A percentile compares a stretch with the other conserved stretches of the same genome.
Evolutionary conservation across 2,888 invertebrate genomes (phyloP).

Genomic region (Leptodirus hochenwartii): DNA sequence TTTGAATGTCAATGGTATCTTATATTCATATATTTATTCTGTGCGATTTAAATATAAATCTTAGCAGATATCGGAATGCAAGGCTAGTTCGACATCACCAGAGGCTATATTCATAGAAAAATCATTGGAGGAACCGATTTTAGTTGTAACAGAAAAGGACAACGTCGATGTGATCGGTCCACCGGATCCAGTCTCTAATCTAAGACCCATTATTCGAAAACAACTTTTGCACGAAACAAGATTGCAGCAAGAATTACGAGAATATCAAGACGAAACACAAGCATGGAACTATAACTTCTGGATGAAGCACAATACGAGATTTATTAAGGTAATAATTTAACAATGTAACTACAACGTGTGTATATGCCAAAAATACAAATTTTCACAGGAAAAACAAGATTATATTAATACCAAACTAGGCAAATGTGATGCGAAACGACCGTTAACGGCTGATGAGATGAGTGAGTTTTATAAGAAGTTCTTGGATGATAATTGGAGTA

Average conservation of each 20-base stretch:
- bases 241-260: conserved; percentile 43
- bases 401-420: conserved; percentile 25
- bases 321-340: conserved; percentile 38
- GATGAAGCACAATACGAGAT: conserved; percentile 59
- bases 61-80: no score
- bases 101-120: conserved; percentile 14
- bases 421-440: conserved; percentile 26
- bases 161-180: conserved; percentile 54
- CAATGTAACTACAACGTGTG: conserved; percentile 1
- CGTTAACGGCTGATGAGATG: conserved; percentile 63
- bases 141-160: conserved; percentile 20
- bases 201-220: conserved; percentile 51
- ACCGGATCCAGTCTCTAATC: conserved; percentile 61
- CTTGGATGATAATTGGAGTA: conserved; percentile 61
- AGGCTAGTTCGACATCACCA: no score
- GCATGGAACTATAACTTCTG: conserved; percentile 77
- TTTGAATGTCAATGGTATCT: no score
- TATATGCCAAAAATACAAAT: conserved; percentile 3
- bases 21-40: no score
- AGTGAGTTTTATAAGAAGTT: conserved; percentile 77
- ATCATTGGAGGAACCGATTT: conserved; percentile 19
- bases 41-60: no score
- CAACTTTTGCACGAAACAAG: conserved; percentile 43
- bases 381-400: conserved; percentile 36
- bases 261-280: conserved; percentile 48